phyloP scores from a whole-genome alignment of 2,888 invertebrate species.

The Morinoia aosen region DNA sequence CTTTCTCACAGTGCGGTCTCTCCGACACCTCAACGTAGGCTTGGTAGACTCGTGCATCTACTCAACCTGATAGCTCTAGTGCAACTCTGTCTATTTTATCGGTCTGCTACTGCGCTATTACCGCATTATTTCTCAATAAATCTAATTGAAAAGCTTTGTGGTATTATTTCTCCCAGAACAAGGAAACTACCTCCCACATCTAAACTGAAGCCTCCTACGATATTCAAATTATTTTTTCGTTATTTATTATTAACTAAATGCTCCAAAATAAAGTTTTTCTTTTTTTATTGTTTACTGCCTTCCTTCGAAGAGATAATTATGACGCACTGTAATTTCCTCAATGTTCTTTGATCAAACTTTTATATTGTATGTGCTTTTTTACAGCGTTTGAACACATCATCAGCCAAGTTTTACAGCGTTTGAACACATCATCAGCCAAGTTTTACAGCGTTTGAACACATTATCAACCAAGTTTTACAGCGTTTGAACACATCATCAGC shows the following conservation, averaged over 20 bases:
- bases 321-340: no score
- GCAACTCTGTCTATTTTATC: background rate
- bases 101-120: background rate
- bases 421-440: no score
- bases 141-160: background rate
- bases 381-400: no score
- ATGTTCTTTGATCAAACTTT: no score
- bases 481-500: no score
- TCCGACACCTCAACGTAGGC: background rate
- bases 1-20: background rate
- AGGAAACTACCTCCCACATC: background rate
- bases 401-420: no score
- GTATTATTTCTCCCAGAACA: background rate
- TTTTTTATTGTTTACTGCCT: background rate
- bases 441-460: no score
- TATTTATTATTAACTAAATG: background rate
- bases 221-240: background rate
- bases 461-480: no score
- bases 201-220: background rate
- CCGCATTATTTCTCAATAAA: constrained; percentile 1
- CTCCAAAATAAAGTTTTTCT: background rate
- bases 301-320: background rate
- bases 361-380: no score
- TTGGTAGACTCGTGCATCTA: background rate
- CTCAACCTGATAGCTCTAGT: background rate